These are phyloP conservation scores for Cynopterus sphinx DNA, from an alignment of 2,797 vertebrate species.

Conservation along the genomic window DNA sequence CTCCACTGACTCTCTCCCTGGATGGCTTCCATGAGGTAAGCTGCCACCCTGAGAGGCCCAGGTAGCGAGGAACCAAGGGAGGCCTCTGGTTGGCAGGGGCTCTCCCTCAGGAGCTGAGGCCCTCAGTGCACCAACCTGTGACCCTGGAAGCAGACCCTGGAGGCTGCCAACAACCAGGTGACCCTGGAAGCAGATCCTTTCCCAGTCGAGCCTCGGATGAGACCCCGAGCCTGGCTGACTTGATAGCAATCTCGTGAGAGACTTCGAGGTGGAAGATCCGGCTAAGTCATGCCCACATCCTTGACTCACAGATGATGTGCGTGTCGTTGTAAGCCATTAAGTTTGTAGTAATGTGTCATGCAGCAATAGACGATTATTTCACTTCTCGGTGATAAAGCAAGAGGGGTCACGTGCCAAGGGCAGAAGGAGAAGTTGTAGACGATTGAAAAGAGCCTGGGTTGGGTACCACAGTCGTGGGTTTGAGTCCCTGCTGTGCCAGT, in stretches of 20 bases:
- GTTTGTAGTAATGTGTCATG: background rate
- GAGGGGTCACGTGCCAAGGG: background rate
- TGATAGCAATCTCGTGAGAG: background rate
- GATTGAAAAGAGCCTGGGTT: background rate
- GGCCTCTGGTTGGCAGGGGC: background rate
- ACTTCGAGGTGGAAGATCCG: background rate
- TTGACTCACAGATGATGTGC: background rate
- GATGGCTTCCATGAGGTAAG: background rate
- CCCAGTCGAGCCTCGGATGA: background rate
- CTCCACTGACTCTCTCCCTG: background rate
- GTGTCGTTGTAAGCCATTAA: background rate
- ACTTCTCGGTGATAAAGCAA: background rate
- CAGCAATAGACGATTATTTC: background rate
- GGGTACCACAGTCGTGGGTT: background rate
- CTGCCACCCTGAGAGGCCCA: background rate
- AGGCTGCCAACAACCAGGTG: background rate
- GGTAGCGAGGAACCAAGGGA: background rate
- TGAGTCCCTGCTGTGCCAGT: background rate
- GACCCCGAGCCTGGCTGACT: background rate
- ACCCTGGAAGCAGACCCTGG: background rate
- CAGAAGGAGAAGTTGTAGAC: background rate
- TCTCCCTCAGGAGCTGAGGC: background rate
- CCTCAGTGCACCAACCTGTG: background rate
- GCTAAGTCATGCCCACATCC: background rate
- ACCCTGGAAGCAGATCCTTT: background rate